These are phyloP conservation scores for Andrena marginata DNA, from an alignment of 2,888 invertebrate genomes.

Conservation along the genomic window DNA sequence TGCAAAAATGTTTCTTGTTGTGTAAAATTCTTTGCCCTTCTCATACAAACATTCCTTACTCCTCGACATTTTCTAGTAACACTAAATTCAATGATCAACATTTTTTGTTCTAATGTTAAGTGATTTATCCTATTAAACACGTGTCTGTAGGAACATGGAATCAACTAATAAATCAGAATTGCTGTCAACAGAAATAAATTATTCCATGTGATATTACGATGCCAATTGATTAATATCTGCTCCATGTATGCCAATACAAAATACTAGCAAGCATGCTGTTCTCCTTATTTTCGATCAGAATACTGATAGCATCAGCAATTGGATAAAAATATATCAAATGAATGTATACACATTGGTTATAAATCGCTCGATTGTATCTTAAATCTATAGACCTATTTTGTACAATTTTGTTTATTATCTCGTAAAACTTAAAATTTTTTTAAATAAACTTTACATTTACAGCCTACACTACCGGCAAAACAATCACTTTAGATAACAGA, in stretches of 20 bases:
- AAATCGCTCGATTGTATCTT: conserved; percentile 31
- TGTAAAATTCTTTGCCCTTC: too few species aligned
- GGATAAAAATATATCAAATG: conserved; percentile 41
- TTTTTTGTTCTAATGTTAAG: not conserved
- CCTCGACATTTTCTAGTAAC: not conserved
- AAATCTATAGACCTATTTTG: conserved; percentile 35
- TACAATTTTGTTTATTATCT: conserved; percentile 30
- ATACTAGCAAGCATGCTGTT: conserved; percentile 14
- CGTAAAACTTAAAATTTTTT: not conserved
- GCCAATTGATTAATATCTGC: not conserved
- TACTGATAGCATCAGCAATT: conserved; percentile 21
- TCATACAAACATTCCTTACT: too few species aligned
- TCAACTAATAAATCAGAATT: conserved; percentile 4
- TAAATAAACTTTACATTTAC: conserved; percentile 22
- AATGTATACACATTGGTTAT: conserved; percentile 27
- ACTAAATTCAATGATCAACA: not conserved
- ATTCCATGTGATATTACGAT: not conserved
- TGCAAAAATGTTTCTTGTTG: too few species aligned
- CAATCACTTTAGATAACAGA: not conserved
- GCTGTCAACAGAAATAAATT: not conserved
- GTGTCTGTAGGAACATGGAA: not conserved
- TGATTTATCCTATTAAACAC: not conserved
- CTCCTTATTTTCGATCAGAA: conserved; percentile 7
- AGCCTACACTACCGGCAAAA: not conserved
- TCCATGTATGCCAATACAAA: not conserved